phyloP scores from a whole-genome alignment of 2,888 invertebrate genomes.

The Athalia cordata region DNA sequence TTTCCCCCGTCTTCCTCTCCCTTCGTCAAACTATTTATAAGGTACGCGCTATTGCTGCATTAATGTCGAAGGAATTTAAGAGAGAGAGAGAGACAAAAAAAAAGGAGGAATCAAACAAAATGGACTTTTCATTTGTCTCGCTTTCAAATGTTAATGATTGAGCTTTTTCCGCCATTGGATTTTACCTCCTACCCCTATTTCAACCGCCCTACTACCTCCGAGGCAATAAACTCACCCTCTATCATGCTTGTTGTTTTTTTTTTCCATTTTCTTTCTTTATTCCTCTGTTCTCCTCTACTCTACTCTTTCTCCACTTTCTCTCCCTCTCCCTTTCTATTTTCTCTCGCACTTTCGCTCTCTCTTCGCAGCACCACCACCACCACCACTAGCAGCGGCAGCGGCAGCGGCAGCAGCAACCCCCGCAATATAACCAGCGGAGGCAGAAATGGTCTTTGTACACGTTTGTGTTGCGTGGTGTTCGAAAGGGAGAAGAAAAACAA shows the following conservation, averaged over 20 bases:
- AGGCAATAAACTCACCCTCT: slow-evolving; percentile 3
- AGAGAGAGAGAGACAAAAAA: too few species aligned
- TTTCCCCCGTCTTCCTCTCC: too few species aligned
- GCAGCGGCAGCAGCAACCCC: not conserved
- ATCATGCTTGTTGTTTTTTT: not conserved
- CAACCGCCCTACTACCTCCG: not conserved
- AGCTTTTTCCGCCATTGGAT: not conserved
- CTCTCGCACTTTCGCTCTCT: slow-evolving; percentile 49
- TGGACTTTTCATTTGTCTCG: slow-evolving; percentile 13
- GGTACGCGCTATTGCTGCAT: too few species aligned
- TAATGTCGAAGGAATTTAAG: too few species aligned
- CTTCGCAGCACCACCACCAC: not conserved
- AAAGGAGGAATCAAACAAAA: not conserved
- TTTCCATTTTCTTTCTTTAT: slow-evolving; percentile 1
- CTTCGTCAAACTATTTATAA: too few species aligned
- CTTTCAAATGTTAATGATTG: slow-evolving; percentile 12
- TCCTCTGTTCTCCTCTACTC: slow-evolving; percentile 40
- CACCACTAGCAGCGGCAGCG: not conserved
- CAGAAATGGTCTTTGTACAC: slow-evolving; percentile 58
- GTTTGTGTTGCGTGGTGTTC: slow-evolving; percentile 49
- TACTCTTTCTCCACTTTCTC: slow-evolving; percentile 3
- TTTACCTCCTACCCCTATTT: not conserved
- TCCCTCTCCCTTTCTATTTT: slow-evolving; percentile 29
- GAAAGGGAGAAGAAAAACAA: not conserved
- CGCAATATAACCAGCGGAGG: slow-evolving; percentile 44